phyloP scores from a whole-genome alignment of 1,140 invertebrate species.

The Bactericera cockerelli region DNA sequence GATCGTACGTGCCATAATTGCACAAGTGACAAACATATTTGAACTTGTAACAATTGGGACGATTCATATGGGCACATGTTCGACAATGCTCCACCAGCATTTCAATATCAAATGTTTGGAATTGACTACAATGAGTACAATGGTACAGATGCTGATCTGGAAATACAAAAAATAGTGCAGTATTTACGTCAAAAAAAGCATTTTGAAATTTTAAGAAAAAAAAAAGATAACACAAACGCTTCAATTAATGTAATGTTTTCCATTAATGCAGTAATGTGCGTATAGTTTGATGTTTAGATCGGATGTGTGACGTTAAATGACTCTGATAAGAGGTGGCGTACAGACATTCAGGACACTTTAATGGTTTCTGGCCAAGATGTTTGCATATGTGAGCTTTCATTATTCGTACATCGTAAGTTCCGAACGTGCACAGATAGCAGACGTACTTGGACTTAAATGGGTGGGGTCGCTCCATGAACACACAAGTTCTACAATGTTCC shows the following conservation, averaged over 20 bases:
- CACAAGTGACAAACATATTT: neutral
- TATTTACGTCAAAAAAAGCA: no score
- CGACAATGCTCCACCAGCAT: neutral
- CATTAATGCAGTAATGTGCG: no score
- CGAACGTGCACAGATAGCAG: neutral
- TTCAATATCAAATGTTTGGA: no score
- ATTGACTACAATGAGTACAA: no score
- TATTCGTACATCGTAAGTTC: neutral
- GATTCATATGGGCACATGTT: constrained; percentile 1
- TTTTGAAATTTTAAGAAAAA: no score
- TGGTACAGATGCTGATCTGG: no score
- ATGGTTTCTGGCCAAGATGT: neutral
- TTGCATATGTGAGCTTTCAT: neutral
- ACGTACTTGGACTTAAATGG: neutral
- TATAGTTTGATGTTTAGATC: no score
- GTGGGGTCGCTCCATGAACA: neutral
- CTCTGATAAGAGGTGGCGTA: neutral
- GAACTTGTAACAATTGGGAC: neutral
- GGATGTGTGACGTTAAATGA: no score
- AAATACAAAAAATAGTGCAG: no score
- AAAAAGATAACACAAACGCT: no score
- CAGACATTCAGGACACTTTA: neutral
- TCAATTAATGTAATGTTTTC: no score
- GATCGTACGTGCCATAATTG: neutral
- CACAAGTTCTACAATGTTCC: neutral